Conservation (phyloP, 2,113 vertebrate species). For the Turdus rufiventris region DNA sequence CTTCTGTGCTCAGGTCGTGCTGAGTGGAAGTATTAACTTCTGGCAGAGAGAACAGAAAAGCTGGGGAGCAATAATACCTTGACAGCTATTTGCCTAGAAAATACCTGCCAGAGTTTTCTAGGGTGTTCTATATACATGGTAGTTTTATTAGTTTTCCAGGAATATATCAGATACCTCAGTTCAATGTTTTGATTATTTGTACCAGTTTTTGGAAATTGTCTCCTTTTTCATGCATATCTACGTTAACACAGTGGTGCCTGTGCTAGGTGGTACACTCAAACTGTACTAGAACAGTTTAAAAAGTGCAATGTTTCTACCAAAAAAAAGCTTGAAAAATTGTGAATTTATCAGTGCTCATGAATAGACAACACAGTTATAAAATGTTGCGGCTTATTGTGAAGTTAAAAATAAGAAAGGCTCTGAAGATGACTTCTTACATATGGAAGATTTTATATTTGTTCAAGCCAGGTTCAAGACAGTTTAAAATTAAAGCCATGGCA, state of each 20-base stretch:
- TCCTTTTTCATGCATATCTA: background rate
- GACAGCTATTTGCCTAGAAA: background rate
- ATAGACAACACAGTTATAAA: background rate
- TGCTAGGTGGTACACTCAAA: background rate
- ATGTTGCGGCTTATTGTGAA: background rate
- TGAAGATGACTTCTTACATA: background rate
- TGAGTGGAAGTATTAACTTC: background rate
- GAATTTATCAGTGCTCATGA: background rate
- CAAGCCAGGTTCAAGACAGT: background rate
- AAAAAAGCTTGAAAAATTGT: background rate
- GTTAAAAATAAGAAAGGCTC: background rate
- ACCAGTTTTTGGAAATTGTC: background rate
- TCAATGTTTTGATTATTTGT: background rate
- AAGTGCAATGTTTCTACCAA: background rate
- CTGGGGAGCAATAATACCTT: background rate
- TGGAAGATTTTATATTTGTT: background rate
- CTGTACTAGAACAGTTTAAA: background rate
- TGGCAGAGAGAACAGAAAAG: background rate
- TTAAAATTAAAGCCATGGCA: background rate
- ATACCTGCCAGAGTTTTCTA: background rate
- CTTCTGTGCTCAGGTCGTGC: background rate
- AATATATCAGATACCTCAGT: background rate
- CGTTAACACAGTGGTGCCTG: background rate
- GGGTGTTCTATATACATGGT: background rate
- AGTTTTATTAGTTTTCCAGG: background rate